Evolutionary conservation across 2,888 invertebrate species (phyloP).

Genomic region (Sphaerophoria taeniata): DNA sequence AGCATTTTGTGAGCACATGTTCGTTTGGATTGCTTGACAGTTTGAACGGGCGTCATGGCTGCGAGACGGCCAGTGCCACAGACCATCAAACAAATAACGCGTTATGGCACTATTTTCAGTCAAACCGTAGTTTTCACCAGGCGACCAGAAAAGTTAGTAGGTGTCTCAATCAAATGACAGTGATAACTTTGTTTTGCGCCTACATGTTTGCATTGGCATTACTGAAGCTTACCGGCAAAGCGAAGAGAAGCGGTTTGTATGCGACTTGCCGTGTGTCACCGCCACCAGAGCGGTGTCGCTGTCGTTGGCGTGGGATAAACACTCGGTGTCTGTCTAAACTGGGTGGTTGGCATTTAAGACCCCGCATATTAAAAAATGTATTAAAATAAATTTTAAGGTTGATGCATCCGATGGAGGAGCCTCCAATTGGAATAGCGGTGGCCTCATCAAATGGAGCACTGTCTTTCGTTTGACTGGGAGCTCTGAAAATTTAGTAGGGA

Average conservation of each 20-base stretch:
- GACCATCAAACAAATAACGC: slow-evolving; percentile 73
- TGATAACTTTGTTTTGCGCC: neutral
- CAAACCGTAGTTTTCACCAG: slow-evolving; percentile 75
- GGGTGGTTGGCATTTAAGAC: neutral
- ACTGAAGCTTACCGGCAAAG: slow-evolving; percentile 6
- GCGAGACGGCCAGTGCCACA: slow-evolving; percentile 2
- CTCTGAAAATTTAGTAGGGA: slow-evolving; percentile 49
- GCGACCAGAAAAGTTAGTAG: slow-evolving; percentile 49
- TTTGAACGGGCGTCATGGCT: slow-evolving; percentile 36
- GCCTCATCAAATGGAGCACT: slow-evolving; percentile 77
- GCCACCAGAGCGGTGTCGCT: neutral
- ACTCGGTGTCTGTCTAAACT: neutral
- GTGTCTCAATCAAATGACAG: neutral
- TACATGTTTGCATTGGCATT: slow-evolving; percentile 5
- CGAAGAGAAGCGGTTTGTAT: slow-evolving; percentile 4
- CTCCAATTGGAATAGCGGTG: slow-evolving; percentile 63
- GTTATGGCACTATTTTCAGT: slow-evolving; percentile 75
- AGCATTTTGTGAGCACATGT: slow-evolving; percentile 8
- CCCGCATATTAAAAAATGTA: slow-evolving; percentile 1
- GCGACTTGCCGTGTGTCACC: neutral
- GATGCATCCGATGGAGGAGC: slow-evolving; percentile 48
- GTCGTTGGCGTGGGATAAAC: neutral
- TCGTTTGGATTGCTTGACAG: slow-evolving; percentile 47
- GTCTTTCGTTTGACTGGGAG: slow-evolving; percentile 75
- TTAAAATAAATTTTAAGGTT: slow-evolving; percentile 48